Evolutionary conservation across 2,797 vertebrate species (phyloP), one percentile per base, ranked within the genome.

Genomic region (Rhinella marina): DNA sequence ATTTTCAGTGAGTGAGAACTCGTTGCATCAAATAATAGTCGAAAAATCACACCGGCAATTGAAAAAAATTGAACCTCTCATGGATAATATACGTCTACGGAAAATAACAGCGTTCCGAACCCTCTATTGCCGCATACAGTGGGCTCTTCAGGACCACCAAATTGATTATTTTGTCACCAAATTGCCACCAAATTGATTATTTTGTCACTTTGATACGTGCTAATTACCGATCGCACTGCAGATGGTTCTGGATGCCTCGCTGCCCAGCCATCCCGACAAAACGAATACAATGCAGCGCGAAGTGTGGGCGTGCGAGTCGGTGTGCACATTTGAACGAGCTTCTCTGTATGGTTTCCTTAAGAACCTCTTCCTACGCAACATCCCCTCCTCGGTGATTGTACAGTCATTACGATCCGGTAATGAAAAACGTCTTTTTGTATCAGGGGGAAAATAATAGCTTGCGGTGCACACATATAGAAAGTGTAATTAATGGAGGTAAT

Each of bases 401-500:
- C 94, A 93, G 94, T 94, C 95, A 95, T 95, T 94, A 95, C 92
- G 90, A 91, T 90, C 90, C 91, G 92, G 93, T 94, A 95, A 94
- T 94, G 92, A 94, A 94, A 92, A 94, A 93, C 93, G 92, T 93
- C 93, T 93, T 92, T 32, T 93, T 93, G 94, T 94, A 95, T 93
- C 92, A 93, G 93, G 88, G 90, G 90, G 93, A 93, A 94, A 95
- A 95, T 94, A 93, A 94, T 92, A 94, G 92, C 93, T 94, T 93
- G 93, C 91, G 93, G 88, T 91, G 93, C 93, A 92, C 91, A 92
- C 91, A 92, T 93, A 94, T 77, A 95, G 93, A 93, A 94, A 94
- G 92, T 91, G 94, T 92, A 95, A 95, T 96, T 95, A 95, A 93
- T 91, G 90, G 92, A 94, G 93, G 92, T 92, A 94, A 94, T 92